Evolutionary conservation across 2,888 invertebrate genomes (phyloP).

Genomic region (Punctoribates punctum): DNA sequence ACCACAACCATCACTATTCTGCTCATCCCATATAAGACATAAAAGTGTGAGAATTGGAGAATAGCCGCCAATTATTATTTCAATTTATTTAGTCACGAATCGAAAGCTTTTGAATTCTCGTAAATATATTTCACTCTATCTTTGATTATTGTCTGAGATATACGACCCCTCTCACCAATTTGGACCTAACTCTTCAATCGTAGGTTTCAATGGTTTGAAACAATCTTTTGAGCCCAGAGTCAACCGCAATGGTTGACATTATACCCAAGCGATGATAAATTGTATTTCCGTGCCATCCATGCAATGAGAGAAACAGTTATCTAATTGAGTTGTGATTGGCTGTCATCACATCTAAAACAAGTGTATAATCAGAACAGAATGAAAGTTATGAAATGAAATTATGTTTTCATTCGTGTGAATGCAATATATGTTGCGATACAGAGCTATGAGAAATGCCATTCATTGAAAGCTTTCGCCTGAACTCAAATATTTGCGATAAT

Average conservation of each 20-base stretch:
- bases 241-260: not conserved
- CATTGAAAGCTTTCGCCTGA: not conserved
- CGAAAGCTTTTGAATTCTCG: not conserved
- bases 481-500: conserved; percentile 15
- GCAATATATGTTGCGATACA: conserved; percentile 24
- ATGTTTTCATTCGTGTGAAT: conserved; percentile 27
- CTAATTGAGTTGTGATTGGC: not conserved
- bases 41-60: not conserved
- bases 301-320: not conserved
- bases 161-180: not conserved
- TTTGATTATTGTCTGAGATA: not conserved
- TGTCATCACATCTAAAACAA: conserved; percentile 11
- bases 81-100: conserved; percentile 36
- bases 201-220: not conserved
- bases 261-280: conserved; percentile 14
- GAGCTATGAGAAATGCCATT: not conserved
- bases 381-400: conserved; percentile 23
- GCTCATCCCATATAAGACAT: not conserved
- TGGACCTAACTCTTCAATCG: not conserved
- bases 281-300: conserved; percentile 30
- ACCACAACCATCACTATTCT: not conserved
- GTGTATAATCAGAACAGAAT: not conserved
- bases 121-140: not conserved
- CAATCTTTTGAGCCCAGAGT: not conserved
- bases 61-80: conserved; percentile 28